Evolutionary conservation across 1,140 invertebrate species (phyloP).

Genomic region (Leptopilina boulardi): DNA sequence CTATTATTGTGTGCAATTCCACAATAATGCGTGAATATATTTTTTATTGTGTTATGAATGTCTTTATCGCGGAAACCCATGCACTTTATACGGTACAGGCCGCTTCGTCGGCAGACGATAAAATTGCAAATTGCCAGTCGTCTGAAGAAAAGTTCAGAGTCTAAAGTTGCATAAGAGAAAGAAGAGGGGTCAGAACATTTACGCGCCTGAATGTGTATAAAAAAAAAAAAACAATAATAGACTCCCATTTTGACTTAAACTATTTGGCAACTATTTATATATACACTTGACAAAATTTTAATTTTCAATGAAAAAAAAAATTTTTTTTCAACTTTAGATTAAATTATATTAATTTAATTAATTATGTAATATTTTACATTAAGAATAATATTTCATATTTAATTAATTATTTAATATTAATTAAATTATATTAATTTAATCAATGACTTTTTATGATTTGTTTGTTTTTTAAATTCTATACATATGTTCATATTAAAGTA

Average conservation of each 20-base stretch:
- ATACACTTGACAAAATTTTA: neutral
- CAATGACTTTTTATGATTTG: no score
- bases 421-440: no score
- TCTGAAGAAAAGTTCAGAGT: slow-evolving; percentile 29
- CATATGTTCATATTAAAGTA: no score
- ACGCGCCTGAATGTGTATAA: slow-evolving; percentile 2
- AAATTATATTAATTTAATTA: no score
- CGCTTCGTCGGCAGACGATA: slow-evolving; percentile 6
- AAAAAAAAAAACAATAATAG: slow-evolving; percentile 10
- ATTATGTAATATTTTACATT: no score
- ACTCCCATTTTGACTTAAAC: neutral
- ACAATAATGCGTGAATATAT: neutral
- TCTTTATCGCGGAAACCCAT: slow-evolving; percentile 20
- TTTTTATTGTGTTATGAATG: slow-evolving; percentile 5
- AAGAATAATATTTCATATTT: no score
- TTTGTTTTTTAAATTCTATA: no score
- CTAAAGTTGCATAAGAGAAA: slow-evolving; percentile 26
- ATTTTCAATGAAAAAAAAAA: no score
- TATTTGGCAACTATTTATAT: neutral
- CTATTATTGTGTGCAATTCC: neutral
- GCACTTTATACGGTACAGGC: slow-evolving; percentile 1
- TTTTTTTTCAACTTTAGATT: no score
- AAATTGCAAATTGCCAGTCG: slow-evolving; percentile 28
- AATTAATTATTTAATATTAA: no score
- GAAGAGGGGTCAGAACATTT: slow-evolving; percentile 3